Base-by-base conservation (phyloP, 2,113 vertebrate genomes). In the Accipiter cooperii region DNA sequence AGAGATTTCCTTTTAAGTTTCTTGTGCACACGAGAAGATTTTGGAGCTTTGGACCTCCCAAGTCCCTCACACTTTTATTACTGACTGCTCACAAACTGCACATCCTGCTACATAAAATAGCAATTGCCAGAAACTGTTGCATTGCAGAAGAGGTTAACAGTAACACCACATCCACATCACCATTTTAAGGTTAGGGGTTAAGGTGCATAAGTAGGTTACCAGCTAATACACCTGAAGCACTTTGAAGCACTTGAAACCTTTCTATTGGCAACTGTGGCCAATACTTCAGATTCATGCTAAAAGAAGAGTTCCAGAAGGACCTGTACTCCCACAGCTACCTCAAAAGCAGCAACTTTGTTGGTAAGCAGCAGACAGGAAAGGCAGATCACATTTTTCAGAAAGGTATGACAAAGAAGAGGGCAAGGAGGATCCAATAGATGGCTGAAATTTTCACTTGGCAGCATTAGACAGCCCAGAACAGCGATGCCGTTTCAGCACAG, bases 51-150 rank as follows among this genome's bases (percentile, higher is more conserved):
- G 63, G 40, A 24, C 11, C 34, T 42, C 52, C 25, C 19, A 46
- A 13, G 51, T 8, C 26, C n/a, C n/a, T 42, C 7, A 0, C 36
- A 21, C 5, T 1, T 65, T 34, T 34, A 24, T 21, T 34, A 22
- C 24, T 12, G 29, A 15, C 47, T 24, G 74, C 64, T 77, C 46
- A 8, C 1, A 14, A 22, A 29, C 40, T 9, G 17, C 3, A 3
- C 14, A 9, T 17, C 52, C 33, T 38, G 73, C 52, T 29, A 13
- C 26, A 40, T 24, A 70, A 66, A 17, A 49, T 0, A 1, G 15
- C 51, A 22, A 34, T 57, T 0, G 1, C 42, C 40, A 8, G 0
- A 17, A 55, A 58, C 19, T 15, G 52, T 7, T n/a, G 54, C 13
- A 40, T 1, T 68, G 42, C 28, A 54, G 15, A 38, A 52, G 34